A percentile compares a stretch with the other conserved stretches of the same genome.
phyloP scores from a whole-genome alignment of 2,888 invertebrate species.

The Cheilosia variabilis region DNA sequence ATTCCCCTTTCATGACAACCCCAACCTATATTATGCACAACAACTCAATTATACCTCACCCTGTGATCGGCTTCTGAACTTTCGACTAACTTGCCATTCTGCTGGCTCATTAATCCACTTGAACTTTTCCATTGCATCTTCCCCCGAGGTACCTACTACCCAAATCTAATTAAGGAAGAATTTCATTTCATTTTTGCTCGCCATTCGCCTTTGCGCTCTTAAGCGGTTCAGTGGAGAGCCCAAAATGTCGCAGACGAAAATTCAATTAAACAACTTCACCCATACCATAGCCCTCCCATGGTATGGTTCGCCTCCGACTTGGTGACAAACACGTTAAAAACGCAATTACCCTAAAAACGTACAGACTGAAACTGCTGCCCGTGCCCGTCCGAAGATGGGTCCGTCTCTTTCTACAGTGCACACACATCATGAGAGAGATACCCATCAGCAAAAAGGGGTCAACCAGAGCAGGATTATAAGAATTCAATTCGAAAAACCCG shows the following conservation, averaged over 20 bases:
- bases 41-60: too few relatives aligned
- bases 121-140: constrained; percentile 49
- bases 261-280: constrained; percentile 48
- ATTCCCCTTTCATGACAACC: too few relatives aligned
- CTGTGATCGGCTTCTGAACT: background rate
- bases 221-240: background rate
- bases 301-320: constrained; percentile 11
- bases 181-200: background rate
- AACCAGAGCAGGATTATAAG: constrained; percentile 8
- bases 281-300: background rate
- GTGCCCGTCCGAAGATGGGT: constrained; percentile 4
- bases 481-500: constrained; percentile 32
- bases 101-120: constrained; percentile 34
- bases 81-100: constrained; percentile 17
- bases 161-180: constrained; percentile 57
- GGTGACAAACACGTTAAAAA: constrained; percentile 49
- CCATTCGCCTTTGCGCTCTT: background rate
- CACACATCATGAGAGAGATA: constrained; percentile 30
- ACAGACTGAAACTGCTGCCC: constrained; percentile 23
- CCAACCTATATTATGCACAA: too few relatives aligned
- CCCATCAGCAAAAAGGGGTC: constrained; percentile 2
- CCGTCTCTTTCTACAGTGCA: constrained; percentile 33
- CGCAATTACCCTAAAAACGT: constrained; percentile 61
- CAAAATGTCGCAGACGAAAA: constrained; percentile 21
- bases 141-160: constrained; percentile 1